These are phyloP conservation scores for Andrena haemorrhoa DNA, from an alignment of 2,888 invertebrate species.

Conservation along the genomic window DNA sequence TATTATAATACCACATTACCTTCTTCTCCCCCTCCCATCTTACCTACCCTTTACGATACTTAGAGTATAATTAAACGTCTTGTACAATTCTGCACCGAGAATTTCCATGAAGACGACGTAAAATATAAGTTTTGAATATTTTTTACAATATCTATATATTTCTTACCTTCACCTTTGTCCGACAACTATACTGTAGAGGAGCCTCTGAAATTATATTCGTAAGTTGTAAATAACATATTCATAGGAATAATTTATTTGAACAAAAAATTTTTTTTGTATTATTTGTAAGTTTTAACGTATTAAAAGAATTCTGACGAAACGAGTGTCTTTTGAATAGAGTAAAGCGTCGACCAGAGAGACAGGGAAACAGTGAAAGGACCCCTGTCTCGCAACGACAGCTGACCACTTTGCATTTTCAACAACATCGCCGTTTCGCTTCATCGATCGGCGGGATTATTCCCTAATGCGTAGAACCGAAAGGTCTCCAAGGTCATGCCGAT, in stretches of 20 bases:
- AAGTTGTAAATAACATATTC: conserved; percentile 51
- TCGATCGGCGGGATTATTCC: conserved; percentile 19
- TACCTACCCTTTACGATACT: conserved; percentile 76
- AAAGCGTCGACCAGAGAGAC: conserved; percentile 2
- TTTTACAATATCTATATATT: conserved; percentile 79
- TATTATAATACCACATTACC: conserved; percentile 66
- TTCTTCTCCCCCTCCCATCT: conserved; percentile 74
- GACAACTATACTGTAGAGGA: conserved; percentile 46
- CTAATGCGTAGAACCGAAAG: conserved; percentile 45
- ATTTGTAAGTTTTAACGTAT: conserved; percentile 56
- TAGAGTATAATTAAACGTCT: conserved; percentile 80
- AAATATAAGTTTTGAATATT: conserved; percentile 85
- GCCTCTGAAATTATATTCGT: conserved; percentile 24
- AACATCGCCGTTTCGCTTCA: conserved; percentile 3
- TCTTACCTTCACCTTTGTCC: conserved; percentile 63
- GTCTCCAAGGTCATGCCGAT: conserved; percentile 52
- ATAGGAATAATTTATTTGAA: conserved; percentile 49
- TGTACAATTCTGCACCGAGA: conserved; percentile 82
- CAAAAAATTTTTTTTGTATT: conserved; percentile 49
- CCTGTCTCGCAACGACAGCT: neutral
- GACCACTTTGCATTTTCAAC: neutral
- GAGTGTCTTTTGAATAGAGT: conserved; percentile 44
- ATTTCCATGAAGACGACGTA: conserved; percentile 81
- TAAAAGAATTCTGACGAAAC: conserved; percentile 43
- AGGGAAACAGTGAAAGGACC: neutral